Evolutionary conservation across 2,888 invertebrate genomes (phyloP).

Genomic region (Drosophila cognata): DNA sequence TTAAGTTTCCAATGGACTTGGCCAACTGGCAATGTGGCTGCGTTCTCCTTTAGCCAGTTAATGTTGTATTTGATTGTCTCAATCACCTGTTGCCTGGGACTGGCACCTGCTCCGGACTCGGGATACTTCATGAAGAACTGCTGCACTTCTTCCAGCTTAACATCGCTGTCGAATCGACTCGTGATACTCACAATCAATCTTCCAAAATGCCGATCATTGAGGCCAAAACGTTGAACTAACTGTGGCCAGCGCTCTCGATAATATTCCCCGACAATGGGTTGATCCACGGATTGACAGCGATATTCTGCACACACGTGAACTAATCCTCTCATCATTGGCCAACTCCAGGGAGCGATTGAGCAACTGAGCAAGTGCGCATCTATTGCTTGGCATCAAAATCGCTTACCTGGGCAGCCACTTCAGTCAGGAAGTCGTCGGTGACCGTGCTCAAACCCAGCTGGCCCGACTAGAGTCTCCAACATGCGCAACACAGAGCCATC

Average conservation of each 20-base stretch:
- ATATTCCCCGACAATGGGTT: constrained; percentile 92
- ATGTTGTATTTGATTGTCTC: constrained; percentile 92
- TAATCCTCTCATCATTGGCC: constrained; percentile 92
- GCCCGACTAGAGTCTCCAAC: constrained; percentile 91
- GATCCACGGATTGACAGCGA: constrained; percentile 91
- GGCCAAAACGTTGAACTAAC: constrained; percentile 90
- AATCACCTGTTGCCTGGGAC: constrained; percentile 89
- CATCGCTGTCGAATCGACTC: constrained; percentile 88
- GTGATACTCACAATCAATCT: constrained; percentile 89
- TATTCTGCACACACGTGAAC: constrained; percentile 88
- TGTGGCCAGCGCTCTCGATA: constrained; percentile 91
- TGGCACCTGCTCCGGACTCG: constrained; percentile 93
- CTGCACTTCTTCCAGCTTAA: constrained; percentile 90
- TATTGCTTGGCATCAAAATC: constrained; percentile 86
- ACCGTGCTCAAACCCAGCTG: constrained; percentile 91
- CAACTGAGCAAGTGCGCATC: constrained; percentile 92
- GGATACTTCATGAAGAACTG: constrained; percentile 91
- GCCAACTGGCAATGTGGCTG: constrained; percentile 87
- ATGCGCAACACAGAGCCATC: constrained; percentile 94
- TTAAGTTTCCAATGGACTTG: constrained; percentile 74
- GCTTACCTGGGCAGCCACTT: constrained; percentile 86
- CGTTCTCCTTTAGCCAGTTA: constrained; percentile 89
- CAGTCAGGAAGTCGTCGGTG: constrained; percentile 90
- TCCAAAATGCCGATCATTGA: constrained; percentile 93
- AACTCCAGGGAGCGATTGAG: constrained; percentile 88